phyloP scores from a whole-genome alignment of 2,888 invertebrate species.

The Pandemis cinnamomeana region DNA sequence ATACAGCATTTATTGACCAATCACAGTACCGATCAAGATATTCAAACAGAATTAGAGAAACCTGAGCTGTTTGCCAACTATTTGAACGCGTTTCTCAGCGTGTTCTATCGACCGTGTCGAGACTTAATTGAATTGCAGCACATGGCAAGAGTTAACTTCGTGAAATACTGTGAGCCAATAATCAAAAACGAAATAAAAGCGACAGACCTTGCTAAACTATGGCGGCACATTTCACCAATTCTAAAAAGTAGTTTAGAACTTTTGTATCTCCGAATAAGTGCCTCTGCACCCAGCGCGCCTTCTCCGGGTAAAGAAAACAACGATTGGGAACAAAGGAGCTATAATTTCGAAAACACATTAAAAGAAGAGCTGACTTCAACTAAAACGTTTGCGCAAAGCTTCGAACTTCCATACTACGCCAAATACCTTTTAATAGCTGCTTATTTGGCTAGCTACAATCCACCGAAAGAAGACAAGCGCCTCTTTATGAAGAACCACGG shows the following conservation, averaged over 20 bases:
- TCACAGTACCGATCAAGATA: conserved; percentile 58
- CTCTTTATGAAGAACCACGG: conserved; percentile 93
- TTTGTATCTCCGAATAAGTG: conserved; percentile 88
- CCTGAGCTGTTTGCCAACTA: conserved; percentile 90
- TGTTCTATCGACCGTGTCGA: conserved; percentile 93
- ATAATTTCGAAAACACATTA: conserved; percentile 69
- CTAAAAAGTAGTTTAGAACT: conserved; percentile 90
- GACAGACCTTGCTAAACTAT: conserved; percentile 88
- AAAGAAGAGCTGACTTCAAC: conserved; percentile 78
- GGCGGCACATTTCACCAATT: conserved; percentile 91
- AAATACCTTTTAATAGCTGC: conserved; percentile 96
- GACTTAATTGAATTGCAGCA: conserved; percentile 93
- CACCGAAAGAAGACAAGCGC: conserved; percentile 93
- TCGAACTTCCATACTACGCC: conserved; percentile 94
- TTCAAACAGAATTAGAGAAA: conserved; percentile 65
- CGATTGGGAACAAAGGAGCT: conserved; percentile 48
- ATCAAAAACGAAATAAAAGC: conserved; percentile 85
- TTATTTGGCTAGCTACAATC: conserved; percentile 96
- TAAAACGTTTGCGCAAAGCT: conserved; percentile 85
- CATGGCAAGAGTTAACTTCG: conserved; percentile 90
- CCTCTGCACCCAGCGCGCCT: conserved; percentile 53
- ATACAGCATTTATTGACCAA: conserved; percentile 61
- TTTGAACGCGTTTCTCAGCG: conserved; percentile 91
- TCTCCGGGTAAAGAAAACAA: conserved; percentile 72
- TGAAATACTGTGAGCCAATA: conserved; percentile 92